Base-by-base conservation (phyloP, 2,888 invertebrate species). In the Strigamia maritima region DNA sequence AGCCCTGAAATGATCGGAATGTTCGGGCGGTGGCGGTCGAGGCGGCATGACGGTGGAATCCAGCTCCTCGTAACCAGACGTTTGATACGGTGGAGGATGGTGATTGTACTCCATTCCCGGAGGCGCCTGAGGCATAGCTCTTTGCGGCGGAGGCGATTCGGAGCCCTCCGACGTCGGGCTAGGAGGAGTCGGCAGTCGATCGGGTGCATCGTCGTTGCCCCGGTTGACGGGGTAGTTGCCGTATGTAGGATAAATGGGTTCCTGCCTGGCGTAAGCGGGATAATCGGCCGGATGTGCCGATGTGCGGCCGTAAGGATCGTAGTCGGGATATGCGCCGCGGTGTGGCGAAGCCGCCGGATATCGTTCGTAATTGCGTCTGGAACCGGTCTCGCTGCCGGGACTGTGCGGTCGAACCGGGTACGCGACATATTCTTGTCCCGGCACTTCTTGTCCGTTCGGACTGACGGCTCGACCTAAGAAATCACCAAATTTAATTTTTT, bases 61-160 rank as follows among this genome's bases (percentile, higher is more conserved):
- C 84, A 91, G 87, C 85, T 91, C 91, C 84, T 91, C 91, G 85
- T 91, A 91, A 79, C 91, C 90, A 83, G 91, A 88, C 79, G 88
- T 87, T 88, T 83, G 89, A 82, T 87, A 88, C 89, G 82, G 88
- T 85, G 75, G 85, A 83, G 81, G 85, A 81, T 87, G 84, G 83
- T 85, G 84, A 44, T 83, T 82, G 79, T 84, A 82, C 77, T 82
- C 83, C 81, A 82, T 81, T 60, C 82, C 83, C 54, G 82, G 83
- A 78, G 82, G 82, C 79, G 82, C 83, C 81, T 83, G 82, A 74
- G 81, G 81, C 81, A 82, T 80, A 6, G 81, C 82, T 24, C 76
- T 82, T 83, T 77, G 82, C 81, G 80, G 84, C 82, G 81, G 82
- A 81, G 81, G 82, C 81, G 79, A 83, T 78, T 79, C 80, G 22